Evolutionary conservation across 2,797 vertebrate species (phyloP), one percentile per base, ranked within the genome.

Genomic region (Syndactyla subalaris): DNA sequence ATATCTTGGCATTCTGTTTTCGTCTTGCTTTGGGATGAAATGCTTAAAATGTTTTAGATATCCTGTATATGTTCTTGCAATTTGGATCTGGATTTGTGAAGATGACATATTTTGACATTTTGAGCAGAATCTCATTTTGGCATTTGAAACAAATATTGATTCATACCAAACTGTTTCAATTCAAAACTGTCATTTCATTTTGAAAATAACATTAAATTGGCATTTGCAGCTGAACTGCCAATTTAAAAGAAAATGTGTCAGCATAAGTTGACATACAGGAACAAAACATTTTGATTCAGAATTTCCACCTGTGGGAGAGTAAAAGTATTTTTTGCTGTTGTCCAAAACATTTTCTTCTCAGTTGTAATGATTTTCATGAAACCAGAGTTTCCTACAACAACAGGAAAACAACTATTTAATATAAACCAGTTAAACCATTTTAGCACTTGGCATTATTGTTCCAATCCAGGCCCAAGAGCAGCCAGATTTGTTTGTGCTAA

Each of bases 141-240:
- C 88, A 92, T 93, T 89, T 87, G 79, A 88, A 93, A 63, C 17
- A 97, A 96, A 95, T 95, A 95, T 96, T 96, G 95, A 93, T 95
- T 94, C 84, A 79, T 87, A 91, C 63, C 73, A 73, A 96, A 89
- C 48, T 43, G 67, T 41, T 95, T 92, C 75, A n/a, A 79, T 89
- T 95, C 74, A 75, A 87, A 94, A 73, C 71, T 87, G 59, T 73
- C 76, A 76, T 74, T 95, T 79, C 32, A 54, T 39, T 84, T 93
- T 86, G 90, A 78, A 94, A 93, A 87, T 73, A 90, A 7, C 45
- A 87, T 85, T 85, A 77, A 91, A 91, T 82, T 90, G 75, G 34
- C 90, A 89, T 92, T 94, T 92, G 63, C 59, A 73, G 41, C 34
- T 92, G 88, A 96, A 97, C 94, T 82, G 86, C 91, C 86, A 71